Percentiles rank a stretch among this genome's conserved stretches.
These are phyloP conservation scores for Eledona agricola DNA, from an alignment of 2,888 invertebrate species.

Conservation along the genomic window DNA sequence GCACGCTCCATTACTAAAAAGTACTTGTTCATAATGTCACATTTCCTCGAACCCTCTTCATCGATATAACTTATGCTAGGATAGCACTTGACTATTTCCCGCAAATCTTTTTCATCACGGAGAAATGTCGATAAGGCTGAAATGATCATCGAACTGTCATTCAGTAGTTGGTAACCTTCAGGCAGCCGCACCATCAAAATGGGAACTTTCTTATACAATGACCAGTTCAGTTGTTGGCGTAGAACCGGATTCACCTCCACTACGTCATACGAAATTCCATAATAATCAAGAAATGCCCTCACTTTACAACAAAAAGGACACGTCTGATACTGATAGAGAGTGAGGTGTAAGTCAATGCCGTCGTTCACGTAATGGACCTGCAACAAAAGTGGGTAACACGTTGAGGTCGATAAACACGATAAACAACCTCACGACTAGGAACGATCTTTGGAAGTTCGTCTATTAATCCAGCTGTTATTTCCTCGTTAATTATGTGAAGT, in stretches of 20 bases:
- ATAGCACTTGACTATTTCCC: slow-evolving; percentile 79
- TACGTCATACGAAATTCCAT: slow-evolving; percentile 93
- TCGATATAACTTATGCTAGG: slow-evolving; percentile 75
- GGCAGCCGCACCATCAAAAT: slow-evolving; percentile 80
- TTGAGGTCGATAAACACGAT: slow-evolving; percentile 1
- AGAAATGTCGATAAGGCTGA: slow-evolving; percentile 85
- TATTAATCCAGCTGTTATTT: slow-evolving; percentile 56
- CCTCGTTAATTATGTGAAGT: slow-evolving; percentile 62
- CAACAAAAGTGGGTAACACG: slow-evolving; percentile 50
- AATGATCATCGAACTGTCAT: slow-evolving; percentile 94
- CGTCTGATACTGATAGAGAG: slow-evolving; percentile 95
- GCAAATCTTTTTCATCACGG: slow-evolving; percentile 69
- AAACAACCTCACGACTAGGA: slow-evolving; percentile 63
- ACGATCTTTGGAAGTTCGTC: slow-evolving; percentile 59
- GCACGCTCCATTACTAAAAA: slow-evolving; percentile 81
- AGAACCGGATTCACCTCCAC: slow-evolving; percentile 98
- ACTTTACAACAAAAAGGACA: slow-evolving; percentile 98
- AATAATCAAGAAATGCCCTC: slow-evolving; percentile 88
- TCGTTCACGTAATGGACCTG: slow-evolving; percentile 74
- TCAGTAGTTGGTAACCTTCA: slow-evolving; percentile 83
- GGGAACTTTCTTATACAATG: slow-evolving; percentile 94
- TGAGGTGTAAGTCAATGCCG: slow-evolving; percentile 76
- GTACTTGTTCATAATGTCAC: slow-evolving; percentile 87
- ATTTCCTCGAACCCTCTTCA: slow-evolving; percentile 72
- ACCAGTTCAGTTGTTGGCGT: slow-evolving; percentile 91